Base-by-base conservation (phyloP, 2,797 vertebrate genomes). In the Spinibarbus caldwelli region DNA sequence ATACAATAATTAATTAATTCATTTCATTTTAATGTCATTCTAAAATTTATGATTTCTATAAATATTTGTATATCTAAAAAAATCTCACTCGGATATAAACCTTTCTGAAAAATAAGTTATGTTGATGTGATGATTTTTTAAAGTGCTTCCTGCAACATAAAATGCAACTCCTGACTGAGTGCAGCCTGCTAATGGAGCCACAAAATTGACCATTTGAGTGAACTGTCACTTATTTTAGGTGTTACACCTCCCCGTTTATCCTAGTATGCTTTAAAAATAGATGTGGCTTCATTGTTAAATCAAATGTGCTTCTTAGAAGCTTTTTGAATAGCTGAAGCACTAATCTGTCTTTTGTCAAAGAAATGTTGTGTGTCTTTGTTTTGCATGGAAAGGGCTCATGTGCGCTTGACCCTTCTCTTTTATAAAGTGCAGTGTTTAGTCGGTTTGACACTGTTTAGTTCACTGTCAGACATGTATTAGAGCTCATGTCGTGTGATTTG, bases 171-270 rank as follows among this genome's bases (percentile, higher is more conserved):
- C 36, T 43, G 21, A 77, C 62, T 57, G 59, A 6, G 29, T 8
- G 4, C 80, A 66, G 59, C 43, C 34, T 43, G 85, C 90, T 94
- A 92, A 92, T 91, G 88, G 90, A 92, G 87, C 15, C 81, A 68
- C 83, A 83, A 86, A 83, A 77, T 80, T 54, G 85, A 86, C 84
- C 86, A 84, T 86, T 57, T 87, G 86, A 77, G 43, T 67, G 85
- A 86, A 14, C 88, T 91, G 91, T 87, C 92, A 90, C 86, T 93
- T 91, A 89, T 82, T 76, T 90, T 83, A 87, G 67, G 17, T 85
- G 68, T 49, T 41, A 57, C 73, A 72, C 59, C 34, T 1, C 49
- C 62, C 47, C 38, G 8, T 43, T 38, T 66, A 71, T 78, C 41
- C 68, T 90, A 5, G 14, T 38, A 52, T 45, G 64, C 43, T 76